Evolutionary conservation across 2,113 vertebrate genomes (phyloP).

Genomic region (Ovibos moschatus): DNA sequence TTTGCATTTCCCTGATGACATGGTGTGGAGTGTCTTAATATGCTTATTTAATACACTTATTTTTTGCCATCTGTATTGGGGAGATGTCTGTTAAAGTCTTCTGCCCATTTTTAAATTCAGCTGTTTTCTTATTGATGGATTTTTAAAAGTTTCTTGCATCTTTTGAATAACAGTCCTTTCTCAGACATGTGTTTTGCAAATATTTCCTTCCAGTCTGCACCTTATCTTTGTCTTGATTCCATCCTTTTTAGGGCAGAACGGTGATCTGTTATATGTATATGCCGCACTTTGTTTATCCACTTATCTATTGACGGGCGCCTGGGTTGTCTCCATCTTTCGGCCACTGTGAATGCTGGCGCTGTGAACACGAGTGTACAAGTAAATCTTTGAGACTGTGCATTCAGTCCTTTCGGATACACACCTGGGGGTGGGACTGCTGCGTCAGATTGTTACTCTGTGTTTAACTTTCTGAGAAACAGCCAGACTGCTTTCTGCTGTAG

Average conservation of each 20-base stretch:
- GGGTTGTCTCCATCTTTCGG: not conserved
- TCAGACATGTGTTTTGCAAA: not conserved
- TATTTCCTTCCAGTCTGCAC: not conserved
- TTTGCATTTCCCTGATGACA: not conserved
- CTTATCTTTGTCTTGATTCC: not conserved
- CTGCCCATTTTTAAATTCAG: not conserved
- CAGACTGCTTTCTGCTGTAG: not conserved
- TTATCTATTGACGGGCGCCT: not conserved
- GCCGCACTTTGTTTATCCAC: not conserved
- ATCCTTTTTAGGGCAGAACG: not conserved
- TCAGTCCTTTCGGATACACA: not conserved
- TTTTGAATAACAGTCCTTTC: not conserved
- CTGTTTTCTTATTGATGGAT: not conserved
- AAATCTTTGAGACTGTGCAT: not conserved
- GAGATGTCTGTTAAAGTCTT: not conserved
- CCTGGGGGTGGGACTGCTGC: not conserved
- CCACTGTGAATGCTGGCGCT: not conserved
- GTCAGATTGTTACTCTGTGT: not conserved
- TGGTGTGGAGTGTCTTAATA: not conserved
- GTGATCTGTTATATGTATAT: not conserved
- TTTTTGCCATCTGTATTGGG: not conserved
- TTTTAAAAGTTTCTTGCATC: not conserved
- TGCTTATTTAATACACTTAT: not conserved
- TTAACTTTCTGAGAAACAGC: not conserved
- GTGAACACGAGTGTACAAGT: not conserved